phyloP scores from a whole-genome alignment of 2,113 vertebrate genomes.

The Dipodomys ordii region DNA sequence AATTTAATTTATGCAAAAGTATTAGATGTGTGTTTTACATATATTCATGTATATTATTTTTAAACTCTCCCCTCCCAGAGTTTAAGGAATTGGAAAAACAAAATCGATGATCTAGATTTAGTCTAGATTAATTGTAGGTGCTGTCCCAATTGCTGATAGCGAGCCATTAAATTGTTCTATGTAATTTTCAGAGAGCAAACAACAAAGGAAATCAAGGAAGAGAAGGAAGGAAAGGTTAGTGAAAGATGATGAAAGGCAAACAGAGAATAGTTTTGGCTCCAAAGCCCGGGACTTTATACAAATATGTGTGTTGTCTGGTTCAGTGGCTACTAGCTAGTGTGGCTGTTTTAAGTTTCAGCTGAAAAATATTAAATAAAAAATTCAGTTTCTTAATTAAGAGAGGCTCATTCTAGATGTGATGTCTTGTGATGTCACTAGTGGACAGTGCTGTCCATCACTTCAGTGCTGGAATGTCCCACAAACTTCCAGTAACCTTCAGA shows the following conservation, averaged over 20 bases:
- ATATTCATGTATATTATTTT: not conserved
- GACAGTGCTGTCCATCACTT: not conserved
- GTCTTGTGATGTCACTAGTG: not conserved
- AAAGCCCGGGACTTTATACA: not conserved
- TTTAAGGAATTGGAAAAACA: conserved; percentile 11
- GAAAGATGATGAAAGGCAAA: not conserved
- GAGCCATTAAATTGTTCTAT: not conserved
- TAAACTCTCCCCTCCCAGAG: not conserved
- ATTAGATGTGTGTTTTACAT: not conserved
- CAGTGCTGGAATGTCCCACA: not conserved
- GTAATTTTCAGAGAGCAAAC: not conserved
- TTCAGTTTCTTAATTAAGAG: not conserved
- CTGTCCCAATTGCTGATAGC: not conserved
- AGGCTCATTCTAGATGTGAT: not conserved
- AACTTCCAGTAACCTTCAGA: not conserved
- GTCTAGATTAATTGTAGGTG: not conserved
- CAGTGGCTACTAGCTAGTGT: not conserved
- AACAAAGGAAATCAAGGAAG: not conserved
- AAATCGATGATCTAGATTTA: not conserved
- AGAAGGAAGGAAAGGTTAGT: not conserved
- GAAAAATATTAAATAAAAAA: conserved; percentile 2
- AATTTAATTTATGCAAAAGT: not conserved
- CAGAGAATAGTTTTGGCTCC: not conserved
- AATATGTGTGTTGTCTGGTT: not conserved
- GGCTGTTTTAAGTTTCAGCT: not conserved